Conservation (phyloP, 2,797 vertebrate genomes). For the Dendrocincla tyrannina region DNA sequence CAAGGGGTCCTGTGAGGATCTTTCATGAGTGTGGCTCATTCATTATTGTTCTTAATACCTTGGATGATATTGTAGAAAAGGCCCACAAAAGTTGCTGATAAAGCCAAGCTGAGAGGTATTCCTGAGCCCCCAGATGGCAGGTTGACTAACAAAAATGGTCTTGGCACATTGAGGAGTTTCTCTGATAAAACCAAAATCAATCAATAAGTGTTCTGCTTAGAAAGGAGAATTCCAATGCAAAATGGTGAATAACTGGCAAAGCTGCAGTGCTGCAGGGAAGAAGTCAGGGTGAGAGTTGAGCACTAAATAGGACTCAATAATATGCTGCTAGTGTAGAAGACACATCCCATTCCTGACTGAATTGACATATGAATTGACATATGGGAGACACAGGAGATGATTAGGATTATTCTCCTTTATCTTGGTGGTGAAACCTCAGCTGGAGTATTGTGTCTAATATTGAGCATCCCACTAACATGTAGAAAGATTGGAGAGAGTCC, state of each 20-base stretch:
- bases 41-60: background rate
- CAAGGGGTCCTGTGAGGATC: background rate
- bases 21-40: background rate
- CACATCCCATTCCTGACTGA: background rate
- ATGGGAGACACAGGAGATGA: conserved; percentile 3
- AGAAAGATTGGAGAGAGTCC: background rate
- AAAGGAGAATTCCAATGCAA: background rate
- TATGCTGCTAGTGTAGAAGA: background rate
- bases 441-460: background rate
- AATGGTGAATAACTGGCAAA: background rate
- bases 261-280: background rate
- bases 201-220: background rate
- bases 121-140: background rate
- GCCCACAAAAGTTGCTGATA: background rate
- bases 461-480: background rate
- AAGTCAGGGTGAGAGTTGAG: background rate
- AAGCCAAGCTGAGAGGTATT: background rate
- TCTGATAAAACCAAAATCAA: conserved; percentile 3
- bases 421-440: background rate
- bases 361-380: background rate
- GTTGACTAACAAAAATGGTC: background rate
- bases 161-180: background rate
- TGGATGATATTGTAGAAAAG: background rate
- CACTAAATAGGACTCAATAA: background rate
- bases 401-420: background rate